These are phyloP conservation scores for Drosophila trapezifrons DNA, from an alignment of 1,140 invertebrate genomes.

Conservation along the genomic window DNA sequence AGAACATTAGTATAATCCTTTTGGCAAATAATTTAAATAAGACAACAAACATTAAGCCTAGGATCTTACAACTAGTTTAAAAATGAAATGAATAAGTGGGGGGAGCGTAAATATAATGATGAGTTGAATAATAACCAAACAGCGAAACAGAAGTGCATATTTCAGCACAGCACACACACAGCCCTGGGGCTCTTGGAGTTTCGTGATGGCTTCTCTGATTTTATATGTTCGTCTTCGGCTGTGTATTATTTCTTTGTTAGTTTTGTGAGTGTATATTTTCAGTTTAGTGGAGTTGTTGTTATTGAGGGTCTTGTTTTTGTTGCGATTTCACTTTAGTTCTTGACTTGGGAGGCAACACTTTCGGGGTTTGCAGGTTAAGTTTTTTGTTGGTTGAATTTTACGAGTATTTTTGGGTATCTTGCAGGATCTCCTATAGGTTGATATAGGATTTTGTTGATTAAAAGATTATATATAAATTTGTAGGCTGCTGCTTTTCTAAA, in stretches of 20 bases:
- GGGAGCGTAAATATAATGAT: slow-evolving; percentile 13
- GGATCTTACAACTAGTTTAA: slow-evolving; percentile 61
- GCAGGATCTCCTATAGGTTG: slow-evolving; percentile 1
- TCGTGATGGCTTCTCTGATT: slow-evolving; percentile 6
- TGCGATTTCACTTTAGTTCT: slow-evolving; percentile 14
- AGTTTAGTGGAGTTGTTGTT: slow-evolving; percentile 20
- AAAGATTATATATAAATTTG: neutral
- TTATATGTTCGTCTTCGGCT: slow-evolving; percentile 31
- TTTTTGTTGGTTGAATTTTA: slow-evolving; percentile 1
- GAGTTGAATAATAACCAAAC: slow-evolving; percentile 23
- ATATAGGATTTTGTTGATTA: slow-evolving; percentile 7
- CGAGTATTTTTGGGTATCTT: slow-evolving; percentile 1
- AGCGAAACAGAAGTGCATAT: slow-evolving; percentile 38
- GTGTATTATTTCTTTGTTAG: slow-evolving; percentile 38
- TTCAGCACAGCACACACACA: slow-evolving; percentile 12
- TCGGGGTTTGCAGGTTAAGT: neutral
- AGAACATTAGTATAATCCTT: slow-evolving; percentile 76
- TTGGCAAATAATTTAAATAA: slow-evolving; percentile 73
- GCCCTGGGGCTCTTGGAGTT: slow-evolving; percentile 9
- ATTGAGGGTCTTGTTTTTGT: neutral
- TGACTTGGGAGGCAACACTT: slow-evolving; percentile 3
- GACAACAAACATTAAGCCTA: slow-evolving; percentile 74
- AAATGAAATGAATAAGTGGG: slow-evolving; percentile 35
- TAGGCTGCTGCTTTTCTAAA: slow-evolving; percentile 1
- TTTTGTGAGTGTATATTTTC: slow-evolving; percentile 9